Evolutionary conservation across 2,797 vertebrate genomes (phyloP).

Genomic region (Microhierax caerulescens): DNA sequence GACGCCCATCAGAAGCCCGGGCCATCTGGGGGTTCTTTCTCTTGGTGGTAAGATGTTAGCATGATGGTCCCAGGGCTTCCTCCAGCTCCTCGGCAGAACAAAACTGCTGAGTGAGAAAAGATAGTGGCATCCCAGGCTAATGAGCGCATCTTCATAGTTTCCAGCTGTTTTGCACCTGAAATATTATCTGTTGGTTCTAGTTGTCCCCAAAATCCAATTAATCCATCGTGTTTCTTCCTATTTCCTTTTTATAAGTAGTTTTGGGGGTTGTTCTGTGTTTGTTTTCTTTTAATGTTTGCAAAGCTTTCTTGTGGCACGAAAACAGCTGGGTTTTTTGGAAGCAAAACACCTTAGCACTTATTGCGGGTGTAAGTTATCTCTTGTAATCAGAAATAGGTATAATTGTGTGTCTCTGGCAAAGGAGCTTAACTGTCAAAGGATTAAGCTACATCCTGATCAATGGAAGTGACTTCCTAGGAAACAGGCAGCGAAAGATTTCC

Average conservation of each 20-base stretch:
- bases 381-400: conserved; percentile 26
- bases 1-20: not conserved
- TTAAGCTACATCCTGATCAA: conserved; percentile 71
- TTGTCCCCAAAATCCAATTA: not conserved
- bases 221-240: not conserved
- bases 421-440: conserved; percentile 24
- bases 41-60: not conserved
- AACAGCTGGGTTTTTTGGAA: not conserved
- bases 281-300: not conserved
- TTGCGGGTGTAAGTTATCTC: not conserved
- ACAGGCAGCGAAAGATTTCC: conserved; percentile 82
- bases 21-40: not conserved
- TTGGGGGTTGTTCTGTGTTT: not conserved
- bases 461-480: conserved; percentile 75
- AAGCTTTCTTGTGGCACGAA: not conserved
- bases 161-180: not conserved
- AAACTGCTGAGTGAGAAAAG: not conserved
- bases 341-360: not conserved
- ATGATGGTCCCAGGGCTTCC: accelerated
- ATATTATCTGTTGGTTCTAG: not conserved
- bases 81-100: not conserved
- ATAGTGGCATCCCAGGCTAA: not conserved
- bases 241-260: not conserved
- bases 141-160: accelerated
- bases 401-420: conserved; percentile 44